Conservation (phyloP, 2,888 invertebrate genomes). For the Harpalus rubripes region DNA sequence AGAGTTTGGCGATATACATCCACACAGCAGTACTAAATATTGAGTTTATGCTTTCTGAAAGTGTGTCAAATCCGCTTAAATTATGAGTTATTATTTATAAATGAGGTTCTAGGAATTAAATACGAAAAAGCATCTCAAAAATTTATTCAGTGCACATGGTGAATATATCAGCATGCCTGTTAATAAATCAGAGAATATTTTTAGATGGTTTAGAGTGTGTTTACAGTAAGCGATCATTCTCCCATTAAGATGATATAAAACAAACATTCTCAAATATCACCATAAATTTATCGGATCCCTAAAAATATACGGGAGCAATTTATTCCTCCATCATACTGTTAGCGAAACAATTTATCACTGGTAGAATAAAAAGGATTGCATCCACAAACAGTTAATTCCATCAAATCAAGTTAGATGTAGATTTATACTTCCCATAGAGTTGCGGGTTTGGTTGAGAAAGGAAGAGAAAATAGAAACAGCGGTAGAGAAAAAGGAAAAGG, state of each 20-base stretch:
- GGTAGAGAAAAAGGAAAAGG: constrained; percentile 17
- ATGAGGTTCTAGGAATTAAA: neutral
- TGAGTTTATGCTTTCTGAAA: neutral
- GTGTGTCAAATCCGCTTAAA: neutral
- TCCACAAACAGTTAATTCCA: constrained; percentile 37
- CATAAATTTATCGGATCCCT: constrained; percentile 12
- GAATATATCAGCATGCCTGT: constrained; percentile 28
- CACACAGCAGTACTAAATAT: neutral
- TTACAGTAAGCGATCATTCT: constrained; percentile 36
- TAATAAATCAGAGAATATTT: constrained; percentile 32
- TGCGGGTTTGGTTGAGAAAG: constrained; percentile 7
- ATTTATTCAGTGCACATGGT: neutral
- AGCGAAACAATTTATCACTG: constrained; percentile 13
- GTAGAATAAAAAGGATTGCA: constrained; percentile 24
- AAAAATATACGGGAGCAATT: constrained; percentile 11
- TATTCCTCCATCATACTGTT: neutral
- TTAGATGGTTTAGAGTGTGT: constrained; percentile 34
- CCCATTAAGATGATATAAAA: constrained; percentile 43
- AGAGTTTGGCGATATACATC: neutral
- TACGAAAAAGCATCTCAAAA: neutral
- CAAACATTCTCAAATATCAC: constrained; percentile 38
- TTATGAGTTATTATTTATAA: constrained; percentile 18
- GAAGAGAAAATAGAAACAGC: constrained; percentile 51
- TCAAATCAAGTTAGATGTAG: constrained; percentile 37
- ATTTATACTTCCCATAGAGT: constrained; percentile 27